Conservation (phyloP, 2,797 vertebrate species). For the Xyrichtys novacula region DNA sequence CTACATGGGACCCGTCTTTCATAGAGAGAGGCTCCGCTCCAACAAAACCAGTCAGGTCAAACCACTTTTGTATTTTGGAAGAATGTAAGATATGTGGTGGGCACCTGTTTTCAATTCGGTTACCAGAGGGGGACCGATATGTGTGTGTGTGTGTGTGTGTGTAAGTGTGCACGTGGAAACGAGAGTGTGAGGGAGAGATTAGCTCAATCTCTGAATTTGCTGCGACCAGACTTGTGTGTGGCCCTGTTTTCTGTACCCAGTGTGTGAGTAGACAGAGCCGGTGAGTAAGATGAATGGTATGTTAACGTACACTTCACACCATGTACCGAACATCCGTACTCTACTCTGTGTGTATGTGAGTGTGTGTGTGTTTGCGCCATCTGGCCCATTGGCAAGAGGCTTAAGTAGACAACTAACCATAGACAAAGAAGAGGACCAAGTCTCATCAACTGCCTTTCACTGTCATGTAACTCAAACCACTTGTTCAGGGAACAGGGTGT, state of each 20-base stretch:
- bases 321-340: constrained; percentile 60
- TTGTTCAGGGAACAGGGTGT: constrained; percentile 64
- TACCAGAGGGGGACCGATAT: constrained; percentile 67
- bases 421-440: constrained; percentile 67
- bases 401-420: constrained; percentile 65
- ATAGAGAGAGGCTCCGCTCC: constrained; percentile 76
- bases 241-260: constrained; percentile 63
- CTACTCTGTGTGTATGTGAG: constrained; percentile 8
- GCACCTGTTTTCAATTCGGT: constrained; percentile 89
- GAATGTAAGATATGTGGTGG: constrained; percentile 84
- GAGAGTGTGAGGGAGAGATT: constrained; percentile 65
- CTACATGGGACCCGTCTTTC: constrained; percentile 76
- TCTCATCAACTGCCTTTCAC: constrained; percentile 63
- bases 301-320: constrained; percentile 64
- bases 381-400: constrained; percentile 36
- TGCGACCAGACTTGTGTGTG: constrained; percentile 78
- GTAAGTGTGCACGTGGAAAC: constrained; percentile 50
- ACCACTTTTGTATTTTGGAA: constrained; percentile 84
- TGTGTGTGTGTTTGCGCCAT: constrained; percentile 29
- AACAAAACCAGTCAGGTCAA: constrained; percentile 84
- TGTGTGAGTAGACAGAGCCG: constrained; percentile 53
- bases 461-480: constrained; percentile 69
- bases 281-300: constrained; percentile 77
- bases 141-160: constrained; percentile 40
- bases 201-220: constrained; percentile 75